Base-by-base conservation (phyloP, 2,113 vertebrate genomes). In the Festucalex cinctus region DNA sequence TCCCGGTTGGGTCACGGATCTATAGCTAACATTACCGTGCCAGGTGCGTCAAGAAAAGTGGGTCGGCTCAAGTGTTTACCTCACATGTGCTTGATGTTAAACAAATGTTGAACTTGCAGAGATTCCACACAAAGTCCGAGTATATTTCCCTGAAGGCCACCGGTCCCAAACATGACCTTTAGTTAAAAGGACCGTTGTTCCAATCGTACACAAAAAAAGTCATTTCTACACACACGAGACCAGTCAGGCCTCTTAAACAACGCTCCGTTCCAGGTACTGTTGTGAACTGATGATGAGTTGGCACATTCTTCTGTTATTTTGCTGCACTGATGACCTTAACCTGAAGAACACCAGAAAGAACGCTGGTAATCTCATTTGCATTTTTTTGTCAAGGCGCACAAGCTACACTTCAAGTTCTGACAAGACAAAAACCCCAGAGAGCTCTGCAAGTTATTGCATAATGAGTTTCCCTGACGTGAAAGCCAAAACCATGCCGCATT, bases 21-120 rank as follows among this genome's bases (percentile, higher is more conserved):
- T 26, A 24, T 16, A 62, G 20, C 5, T 41, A 76, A 77, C 73
- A 76, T 64, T 43, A 71, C 65, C 70, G 46, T 69, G 75, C n/a
- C 67, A 81, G 48, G 3, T 66, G 44, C 41, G 63, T 79, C 79
- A 77, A 60, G 46, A 61, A 69, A 61, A 69, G 48, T 43, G 39
- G 56, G 28, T 24, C 37, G 57, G 43, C 72, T 78, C 79, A 89
- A 89, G 89, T 86, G 87, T 88, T 88, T 84, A 84, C 77, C 70
- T 80, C 68, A 72, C 75, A 78, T 71, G 76, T 74, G 69, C 66
- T 69, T 44, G 66, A 51, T 46, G 68, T 76, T 83, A 72, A 76
- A 85, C 76, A 84, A 80, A 82, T 49, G 73, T 69, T 76, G 76
- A 80, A 22, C 66, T 77, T 85, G 65, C 28, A 0, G 22, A 80